Evolutionary conservation across 2,113 vertebrate genomes (phyloP), one percentile per base, ranked within the genome.

Genomic region (Tetraodon nigroviridis): DNA sequence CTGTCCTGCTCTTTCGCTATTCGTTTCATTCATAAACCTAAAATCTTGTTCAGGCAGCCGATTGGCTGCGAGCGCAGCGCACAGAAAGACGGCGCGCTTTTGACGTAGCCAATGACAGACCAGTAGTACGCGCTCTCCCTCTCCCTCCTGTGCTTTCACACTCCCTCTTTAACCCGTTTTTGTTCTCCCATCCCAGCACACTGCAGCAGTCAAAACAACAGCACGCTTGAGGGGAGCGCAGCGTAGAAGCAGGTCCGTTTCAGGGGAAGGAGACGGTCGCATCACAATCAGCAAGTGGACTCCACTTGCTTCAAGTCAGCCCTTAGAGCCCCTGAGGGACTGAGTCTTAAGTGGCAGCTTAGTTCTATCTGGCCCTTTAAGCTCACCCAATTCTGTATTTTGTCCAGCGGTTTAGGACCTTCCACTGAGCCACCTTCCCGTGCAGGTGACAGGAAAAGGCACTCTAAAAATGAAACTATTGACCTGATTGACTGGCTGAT

Each of bases 11-110:
- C 69, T 44, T 74, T 78, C 71, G 73, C 73, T 81, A 63, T 58
- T 71, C 61, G 16, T 52, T 83, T 84, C 87, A 88, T 88, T 88
- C 87, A 88, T 73, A 84, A 88, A 85, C 75, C 83, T 77, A 80
- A 88, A 88, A 86, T 84, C 55, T 76, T 63, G 51, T 53, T 55
- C 14, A 32, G 57, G 63, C 41, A 44, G 22, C 62, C 20, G 44
- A 84, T 87, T 86, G 85, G 87, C 76, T 63, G 42, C 18, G 52
- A 55, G 27, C 41, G 24, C 17, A 27, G 50, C 10, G 60, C 82
- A 76, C 71, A 75, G 80, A 82, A 85, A 81, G 74, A 83, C 79
- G 72, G 21, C 69, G 56, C 44, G 59, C 69, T 64, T 58, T 55
- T 27, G 0, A 44, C 8, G n/a, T 18, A 62, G 62, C 84, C 87